These are phyloP conservation scores for Rhagophthalmus giganteus DNA, from an alignment of 2,888 invertebrate species.

Conservation along the genomic window DNA sequence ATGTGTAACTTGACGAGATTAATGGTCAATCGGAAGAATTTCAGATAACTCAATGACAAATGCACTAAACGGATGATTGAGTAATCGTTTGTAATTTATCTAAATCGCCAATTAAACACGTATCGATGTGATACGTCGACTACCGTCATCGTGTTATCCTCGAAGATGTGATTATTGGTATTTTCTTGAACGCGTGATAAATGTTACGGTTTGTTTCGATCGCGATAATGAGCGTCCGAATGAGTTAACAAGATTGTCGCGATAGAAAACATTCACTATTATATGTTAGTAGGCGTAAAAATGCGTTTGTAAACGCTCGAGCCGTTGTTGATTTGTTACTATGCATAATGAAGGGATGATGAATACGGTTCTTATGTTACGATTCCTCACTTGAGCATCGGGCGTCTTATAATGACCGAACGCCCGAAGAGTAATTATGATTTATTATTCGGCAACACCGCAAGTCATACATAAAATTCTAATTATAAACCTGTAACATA, in stretches of 20 bases:
- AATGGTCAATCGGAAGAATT: background rate
- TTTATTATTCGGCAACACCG: conserved; percentile 39
- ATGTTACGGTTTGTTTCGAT: conserved; percentile 17
- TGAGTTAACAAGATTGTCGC: conserved; percentile 33
- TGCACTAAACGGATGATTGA: conserved; percentile 10
- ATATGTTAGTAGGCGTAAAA: conserved; percentile 22
- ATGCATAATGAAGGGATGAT: conserved; percentile 26
- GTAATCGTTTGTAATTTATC: conserved; percentile 24
- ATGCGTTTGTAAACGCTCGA: conserved; percentile 25
- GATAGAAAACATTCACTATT: conserved; percentile 27
- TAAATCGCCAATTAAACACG: conserved; percentile 30
- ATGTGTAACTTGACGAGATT: too few species aligned
- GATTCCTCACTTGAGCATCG: conserved; percentile 23
- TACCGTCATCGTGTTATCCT: conserved; percentile 20
- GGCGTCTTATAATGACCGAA: conserved; percentile 28
- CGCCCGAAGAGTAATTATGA: conserved; percentile 38
- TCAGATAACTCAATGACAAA: conserved; percentile 5
- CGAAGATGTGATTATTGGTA: conserved; percentile 15
- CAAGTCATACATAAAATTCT: conserved; percentile 39
- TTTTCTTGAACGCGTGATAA: conserved; percentile 17
- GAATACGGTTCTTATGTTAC: conserved; percentile 24
- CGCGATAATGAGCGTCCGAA: conserved; percentile 26
- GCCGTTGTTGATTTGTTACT: conserved; percentile 25
- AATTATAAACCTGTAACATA: conserved; percentile 41
- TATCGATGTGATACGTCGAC: conserved; percentile 23